Base-by-base conservation (phyloP, 2,113 vertebrate genomes). In the Tetrao urogallus region DNA sequence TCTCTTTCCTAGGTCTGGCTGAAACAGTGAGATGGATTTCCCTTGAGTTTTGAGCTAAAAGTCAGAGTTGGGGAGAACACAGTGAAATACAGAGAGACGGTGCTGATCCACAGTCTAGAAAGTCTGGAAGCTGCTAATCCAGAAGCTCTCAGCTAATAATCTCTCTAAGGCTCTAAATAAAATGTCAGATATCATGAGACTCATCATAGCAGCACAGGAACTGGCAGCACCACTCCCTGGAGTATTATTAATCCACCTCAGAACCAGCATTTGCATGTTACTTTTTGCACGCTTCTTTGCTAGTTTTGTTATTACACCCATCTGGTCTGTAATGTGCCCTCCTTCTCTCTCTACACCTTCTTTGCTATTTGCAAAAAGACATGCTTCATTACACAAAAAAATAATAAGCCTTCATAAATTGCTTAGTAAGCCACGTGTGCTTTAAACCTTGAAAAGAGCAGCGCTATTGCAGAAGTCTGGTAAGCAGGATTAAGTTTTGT, bases 381-480 rank as follows among this genome's bases (percentile, higher is more conserved):
- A 32, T 20, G 18, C 69, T 74, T 92, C 69, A 72, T 94, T 94
- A 71, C 70, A 75, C n/a, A 75, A 67, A 74, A 74, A 79, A 90
- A 86, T 77, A 91, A 86, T 86, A 87, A 82, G 42, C 60, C 67
- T 87, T 89, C 67, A 87, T 89, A 94, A 91, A 94, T 93, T 91
- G 60, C 69, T 75, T 75, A 14, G 42, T 74, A 45, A 93, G 64
- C 25, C 61, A 71, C 17, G 11, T 10, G 22, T 52, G 32, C 57
- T 54, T 75, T 36, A 91, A 94, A 74, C 17, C 25, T 43, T 28
- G 43, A 43, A 73, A 89, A 70, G 64, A 57, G 11, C 6, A 48
- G 38, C 73, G 58, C 69, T 81, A 6, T 36, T 69, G 47, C 57
- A 60, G 12, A 79, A 60, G 75, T 82, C 72, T 78, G 52, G 65